Evolutionary conservation across 2,113 vertebrate genomes (phyloP).

Genomic region (Mellivora capensis): DNA sequence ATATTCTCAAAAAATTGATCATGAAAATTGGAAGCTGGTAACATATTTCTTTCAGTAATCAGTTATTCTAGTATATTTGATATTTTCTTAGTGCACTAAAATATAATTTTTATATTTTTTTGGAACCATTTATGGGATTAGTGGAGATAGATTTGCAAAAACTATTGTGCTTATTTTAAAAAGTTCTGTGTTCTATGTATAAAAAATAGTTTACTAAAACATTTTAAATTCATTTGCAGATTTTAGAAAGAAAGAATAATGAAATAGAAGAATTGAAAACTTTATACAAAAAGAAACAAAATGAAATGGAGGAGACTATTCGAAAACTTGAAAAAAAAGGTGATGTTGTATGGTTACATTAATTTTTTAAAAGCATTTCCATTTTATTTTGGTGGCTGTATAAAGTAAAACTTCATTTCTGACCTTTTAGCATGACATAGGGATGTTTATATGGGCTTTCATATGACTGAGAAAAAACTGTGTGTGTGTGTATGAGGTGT

Average conservation of each 20-base stretch:
- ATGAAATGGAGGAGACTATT: constrained; percentile 89
- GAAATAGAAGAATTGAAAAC: constrained; percentile 93
- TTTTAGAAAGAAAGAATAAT: constrained; percentile 94
- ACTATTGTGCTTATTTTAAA: neutral
- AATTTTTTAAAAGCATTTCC: neutral
- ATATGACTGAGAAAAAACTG: neutral
- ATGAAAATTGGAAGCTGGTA: constrained; percentile 17
- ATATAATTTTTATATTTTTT: neutral
- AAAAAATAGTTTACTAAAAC: neutral
- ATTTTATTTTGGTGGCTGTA: neutral
- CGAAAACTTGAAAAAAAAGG: constrained; percentile 95
- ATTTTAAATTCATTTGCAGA: constrained; percentile 82
- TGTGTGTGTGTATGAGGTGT: neutral
- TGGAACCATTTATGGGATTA: neutral
- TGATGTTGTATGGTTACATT: constrained; percentile 82
- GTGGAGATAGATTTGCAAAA: neutral
- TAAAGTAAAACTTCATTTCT: neutral
- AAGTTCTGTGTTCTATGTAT: neutral
- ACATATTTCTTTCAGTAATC: constrained; percentile 3
- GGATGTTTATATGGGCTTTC: neutral
- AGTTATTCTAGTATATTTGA: constrained; percentile 22
- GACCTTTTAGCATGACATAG: neutral
- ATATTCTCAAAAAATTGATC: neutral
- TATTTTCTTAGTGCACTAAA: constrained; percentile 17
- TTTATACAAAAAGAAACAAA: constrained; percentile 87